Evolutionary conservation across 2,888 invertebrate species (phyloP), one percentile per base, ranked within the genome.

Genomic region (Sinotaia quadrata): DNA sequence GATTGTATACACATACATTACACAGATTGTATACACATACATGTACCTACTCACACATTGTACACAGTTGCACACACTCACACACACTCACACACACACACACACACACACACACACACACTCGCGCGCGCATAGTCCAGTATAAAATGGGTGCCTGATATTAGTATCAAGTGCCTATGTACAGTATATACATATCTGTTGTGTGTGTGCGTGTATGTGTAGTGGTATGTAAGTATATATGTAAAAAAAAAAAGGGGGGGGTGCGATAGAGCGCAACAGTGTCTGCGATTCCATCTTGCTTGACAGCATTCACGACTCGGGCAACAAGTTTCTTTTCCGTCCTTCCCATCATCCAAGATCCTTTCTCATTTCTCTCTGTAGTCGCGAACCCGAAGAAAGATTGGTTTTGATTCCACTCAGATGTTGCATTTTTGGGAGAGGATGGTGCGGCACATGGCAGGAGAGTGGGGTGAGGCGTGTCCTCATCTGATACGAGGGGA

Each of bases 401-500:
- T 29, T 54, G 24, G 54, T 24, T 54, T 54, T 54, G 54, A 54
- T 54, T 54, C 31, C 54, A 31, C 27, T 54, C 54, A 54, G 21
- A 27, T 54, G 54, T 31, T 54, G 27, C 15, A 18, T 24, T 15
- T 8, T 24, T 54, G 24, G 54, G 4, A 24, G n/a, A n/a, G 52
- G 18, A 12, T 27, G 8, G 49, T 5, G 31, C 27, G n/a, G 21
- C 24, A 8, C n/a, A 36, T 24, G 24, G 51, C 4, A n/a, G 7
- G 51, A 5, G 27, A 27, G 34, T 21, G 33, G 52, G 24, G 41
- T 36, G 18, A 27, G 21, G 24, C 52, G 41, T 47, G 54, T 65
- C 65, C 65, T 65, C 44, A 65, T 65, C 65, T 41, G 65, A 65
- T 65, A 65, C 37, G 56, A 21, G 29, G 37, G 33, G 47, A 65